Conservation (phyloP, 2,113 vertebrate genomes). For the Melanerpes aurifrons region DNA sequence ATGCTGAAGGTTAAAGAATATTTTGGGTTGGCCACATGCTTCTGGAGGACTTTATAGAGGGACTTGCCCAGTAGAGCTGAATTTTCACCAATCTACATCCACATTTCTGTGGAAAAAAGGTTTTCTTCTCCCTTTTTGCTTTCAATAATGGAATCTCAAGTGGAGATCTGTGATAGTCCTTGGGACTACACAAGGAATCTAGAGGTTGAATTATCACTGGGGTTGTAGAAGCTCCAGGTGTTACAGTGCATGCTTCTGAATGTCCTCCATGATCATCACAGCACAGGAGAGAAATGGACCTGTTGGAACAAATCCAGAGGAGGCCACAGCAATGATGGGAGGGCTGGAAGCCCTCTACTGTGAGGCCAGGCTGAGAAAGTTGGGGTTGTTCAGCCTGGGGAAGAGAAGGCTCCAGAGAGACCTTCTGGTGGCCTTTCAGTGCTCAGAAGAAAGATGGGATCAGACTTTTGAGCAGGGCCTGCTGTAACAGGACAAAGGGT, state of each 20-base stretch:
- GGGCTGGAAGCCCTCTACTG: too few relatives aligned
- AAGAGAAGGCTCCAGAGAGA: too few relatives aligned
- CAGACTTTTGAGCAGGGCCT: too few relatives aligned
- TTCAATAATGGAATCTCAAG: background rate
- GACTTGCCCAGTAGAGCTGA: background rate
- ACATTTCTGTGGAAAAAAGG: background rate
- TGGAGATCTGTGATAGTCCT: fast-evolving
- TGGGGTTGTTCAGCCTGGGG: too few relatives aligned
- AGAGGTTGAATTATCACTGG: fast-evolving
- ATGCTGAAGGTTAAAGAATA: fast-evolving
- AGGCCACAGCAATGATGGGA: too few relatives aligned
- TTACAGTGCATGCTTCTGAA: background rate
- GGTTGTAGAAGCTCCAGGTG: background rate
- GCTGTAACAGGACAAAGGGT: too few relatives aligned
- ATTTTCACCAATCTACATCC: background rate
- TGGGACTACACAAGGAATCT: background rate
- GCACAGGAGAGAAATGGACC: too few relatives aligned
- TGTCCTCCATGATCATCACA: background rate
- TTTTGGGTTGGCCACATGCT: background rate
- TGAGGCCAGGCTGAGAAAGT: too few relatives aligned
- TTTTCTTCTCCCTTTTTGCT: background rate
- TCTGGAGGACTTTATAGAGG: background rate
- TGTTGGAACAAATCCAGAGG: too few relatives aligned
- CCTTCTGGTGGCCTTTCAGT: too few relatives aligned
- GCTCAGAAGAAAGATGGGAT: too few relatives aligned